Evolutionary conservation across 1,140 invertebrate genomes (phyloP).

Genomic region (Drosophila gunungcola): DNA sequence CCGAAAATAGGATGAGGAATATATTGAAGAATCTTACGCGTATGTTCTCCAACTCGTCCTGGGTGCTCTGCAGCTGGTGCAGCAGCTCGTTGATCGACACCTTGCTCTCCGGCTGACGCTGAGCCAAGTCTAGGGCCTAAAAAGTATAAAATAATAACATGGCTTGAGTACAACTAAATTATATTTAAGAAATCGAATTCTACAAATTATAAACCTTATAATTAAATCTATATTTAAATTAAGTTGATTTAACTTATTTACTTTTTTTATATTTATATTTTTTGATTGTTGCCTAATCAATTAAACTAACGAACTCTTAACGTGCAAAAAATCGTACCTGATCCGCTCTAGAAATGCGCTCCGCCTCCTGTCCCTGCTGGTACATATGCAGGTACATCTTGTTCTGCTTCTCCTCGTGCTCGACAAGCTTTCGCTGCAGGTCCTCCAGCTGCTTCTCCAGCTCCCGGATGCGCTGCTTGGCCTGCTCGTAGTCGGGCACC

Average conservation of each 20-base stretch:
- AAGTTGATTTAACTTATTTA: too few species aligned
- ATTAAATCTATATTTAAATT: too few species aligned
- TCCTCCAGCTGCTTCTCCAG: constrained; percentile 89
- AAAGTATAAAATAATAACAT: not conserved
- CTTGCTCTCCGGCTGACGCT: constrained; percentile 86
- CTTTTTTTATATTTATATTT: too few species aligned
- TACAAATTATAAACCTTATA: too few species aligned
- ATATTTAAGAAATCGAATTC: too few species aligned
- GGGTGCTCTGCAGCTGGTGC: constrained; percentile 91
- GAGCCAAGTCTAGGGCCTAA: constrained; percentile 87
- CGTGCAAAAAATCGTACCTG: constrained; percentile 80
- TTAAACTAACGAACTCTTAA: too few species aligned
- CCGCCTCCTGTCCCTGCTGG: constrained; percentile 91
- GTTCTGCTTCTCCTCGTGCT: constrained; percentile 91
- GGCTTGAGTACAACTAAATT: too few species aligned
- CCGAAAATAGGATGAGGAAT: constrained; percentile 81
- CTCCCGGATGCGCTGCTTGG: constrained; percentile 88
- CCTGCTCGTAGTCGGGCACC: constrained; percentile 88
- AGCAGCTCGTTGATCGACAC: constrained; percentile 91
- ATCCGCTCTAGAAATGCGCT: constrained; percentile 88
- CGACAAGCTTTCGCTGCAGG: constrained; percentile 88
- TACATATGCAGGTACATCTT: constrained; percentile 93
- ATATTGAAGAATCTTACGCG: constrained; percentile 88
- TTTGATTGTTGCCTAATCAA: too few species aligned
- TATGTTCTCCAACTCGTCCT: constrained; percentile 93